Evolutionary conservation across 1,140 invertebrate genomes (phyloP).

Genomic region (Platorchestia sp.): DNA sequence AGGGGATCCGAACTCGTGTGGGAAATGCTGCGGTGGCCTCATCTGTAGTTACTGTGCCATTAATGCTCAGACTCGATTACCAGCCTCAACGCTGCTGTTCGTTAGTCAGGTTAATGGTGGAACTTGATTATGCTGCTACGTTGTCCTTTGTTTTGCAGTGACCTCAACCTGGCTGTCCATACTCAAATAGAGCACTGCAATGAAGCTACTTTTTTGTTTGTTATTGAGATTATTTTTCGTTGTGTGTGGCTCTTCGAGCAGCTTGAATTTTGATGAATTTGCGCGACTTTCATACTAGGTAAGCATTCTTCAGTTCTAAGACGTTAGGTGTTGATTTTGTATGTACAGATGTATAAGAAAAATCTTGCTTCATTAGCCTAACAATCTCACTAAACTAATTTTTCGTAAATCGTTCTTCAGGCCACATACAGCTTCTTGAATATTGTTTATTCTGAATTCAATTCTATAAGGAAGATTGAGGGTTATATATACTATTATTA

Average conservation of each 20-base stretch:
- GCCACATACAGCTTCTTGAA: no score
- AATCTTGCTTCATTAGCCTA: no score
- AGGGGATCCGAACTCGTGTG: slow-evolving; percentile 39
- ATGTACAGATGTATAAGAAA: no score
- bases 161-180: neutral
- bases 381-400: no score
- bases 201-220: neutral
- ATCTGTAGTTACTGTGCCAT: slow-evolving; percentile 18
- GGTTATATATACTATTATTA: no score
- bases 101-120: neutral
- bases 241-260: neutral
- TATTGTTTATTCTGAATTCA: no score
- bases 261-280: neutral
- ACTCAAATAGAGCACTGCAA: neutral
- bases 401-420: no score
- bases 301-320: neutral
- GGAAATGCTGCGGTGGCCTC: slow-evolving; percentile 45
- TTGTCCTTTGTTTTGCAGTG: neutral
- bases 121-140: slow-evolving; percentile 11
- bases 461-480: no score
- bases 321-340: no score
- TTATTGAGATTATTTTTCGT: neutral
- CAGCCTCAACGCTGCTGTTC: neutral
- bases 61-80: slow-evolving; percentile 22
- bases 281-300: neutral